Evolutionary conservation across 2,797 vertebrate species (phyloP), one percentile per base, ranked within the genome.

Genomic region (Mormyrus hasselquistii): DNA sequence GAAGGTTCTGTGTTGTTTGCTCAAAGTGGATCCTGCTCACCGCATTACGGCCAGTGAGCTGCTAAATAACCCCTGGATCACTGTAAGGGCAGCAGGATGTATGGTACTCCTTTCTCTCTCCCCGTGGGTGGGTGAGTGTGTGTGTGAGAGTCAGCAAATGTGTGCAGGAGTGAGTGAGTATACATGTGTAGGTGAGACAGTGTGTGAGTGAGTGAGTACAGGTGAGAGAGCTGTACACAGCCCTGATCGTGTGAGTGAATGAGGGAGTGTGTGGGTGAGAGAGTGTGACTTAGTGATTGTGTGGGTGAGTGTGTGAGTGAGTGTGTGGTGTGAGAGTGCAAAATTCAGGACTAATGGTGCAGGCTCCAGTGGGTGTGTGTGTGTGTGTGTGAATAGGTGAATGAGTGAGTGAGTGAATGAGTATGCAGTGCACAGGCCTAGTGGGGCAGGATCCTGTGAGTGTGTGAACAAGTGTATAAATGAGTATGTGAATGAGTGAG

Each of bases 41-140:
- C 94, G 97, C 92, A 96, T 97, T 90, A 95, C 96, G 19, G 95
- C 94, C 86, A 95, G 95, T 91, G 94, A 98, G 92, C 94, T 97
- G 0, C 92, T 96, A 53, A 95, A 96, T 92, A 95, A 93, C 91
- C 94, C 96, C 25, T 96, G 96, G 96, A 93, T 97, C 93, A 96
- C 94, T 87, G 96, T 97, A 94, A 94, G 95, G 44, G 91, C 57
- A 25, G 14, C 65, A 29, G 9, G 25, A 8, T 44, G 25, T 19
- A 22, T 16, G 38, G 2, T 38, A 16, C 9, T 44, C 7, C 50
- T 88, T 3, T 76, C 34, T 38, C 59, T 8, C 34, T 38, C 62
- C 10, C 9, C 1, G 1, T 76, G 73, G 34, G 34, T n/a, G 57
- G 57, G 53, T 59, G 41, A 87, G 47, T 53, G 16, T 91, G 89